Percentiles rank a stretch among this genome's conserved stretches.
phyloP scores from a whole-genome alignment of 2,888 invertebrate genomes.

The Epinotia nisella region DNA sequence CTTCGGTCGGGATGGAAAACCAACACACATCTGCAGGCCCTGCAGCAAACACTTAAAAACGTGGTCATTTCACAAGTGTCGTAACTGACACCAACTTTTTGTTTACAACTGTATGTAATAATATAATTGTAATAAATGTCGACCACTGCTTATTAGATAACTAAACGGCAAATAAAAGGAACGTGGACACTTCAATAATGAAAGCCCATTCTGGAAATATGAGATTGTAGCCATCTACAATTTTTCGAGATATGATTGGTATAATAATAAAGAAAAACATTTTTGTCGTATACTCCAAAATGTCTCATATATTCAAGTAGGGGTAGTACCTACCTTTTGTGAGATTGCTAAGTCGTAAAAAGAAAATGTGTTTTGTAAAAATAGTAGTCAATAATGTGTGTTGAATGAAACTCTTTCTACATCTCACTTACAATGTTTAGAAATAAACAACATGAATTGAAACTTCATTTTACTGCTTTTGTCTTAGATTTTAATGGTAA shows the following conservation, averaged over 20 bases:
- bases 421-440: no score
- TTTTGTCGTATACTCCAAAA: background rate
- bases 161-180: background rate
- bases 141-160: background rate
- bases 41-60: no score
- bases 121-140: background rate
- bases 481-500: no score
- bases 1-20: no score
- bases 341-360: background rate
- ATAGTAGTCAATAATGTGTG: no score
- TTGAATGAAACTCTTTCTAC: no score
- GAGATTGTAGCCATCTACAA: background rate
- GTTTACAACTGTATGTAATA: background rate
- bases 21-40: no score
- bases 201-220: constrained; percentile 15
- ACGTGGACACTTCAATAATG: constrained; percentile 9
- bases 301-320: background rate
- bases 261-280: constrained; percentile 4
- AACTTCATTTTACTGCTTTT: no score
- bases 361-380: no score
- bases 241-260: constrained; percentile 1
- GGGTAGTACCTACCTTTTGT: background rate
- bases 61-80: no score
- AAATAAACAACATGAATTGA: no score
- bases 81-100: no score